Percentiles rank a stretch among this genome's conserved stretches.
These are phyloP conservation scores for Eudyptes chrysolophus DNA, from an alignment of 2,113 vertebrate genomes.

Conservation along the genomic window DNA sequence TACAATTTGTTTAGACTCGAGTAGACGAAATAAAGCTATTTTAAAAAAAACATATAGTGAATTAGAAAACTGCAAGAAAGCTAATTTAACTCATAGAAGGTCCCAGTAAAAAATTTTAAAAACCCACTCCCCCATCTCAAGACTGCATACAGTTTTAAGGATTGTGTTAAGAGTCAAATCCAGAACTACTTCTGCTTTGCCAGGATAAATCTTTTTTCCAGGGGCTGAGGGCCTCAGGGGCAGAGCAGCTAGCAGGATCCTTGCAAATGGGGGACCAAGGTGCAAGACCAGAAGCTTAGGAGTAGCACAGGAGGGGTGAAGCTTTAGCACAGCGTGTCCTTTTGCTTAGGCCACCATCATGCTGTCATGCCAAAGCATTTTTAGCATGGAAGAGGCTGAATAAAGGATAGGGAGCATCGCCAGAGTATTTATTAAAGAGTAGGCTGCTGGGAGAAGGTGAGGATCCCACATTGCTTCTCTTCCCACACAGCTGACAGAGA, in stretches of 20 bases:
- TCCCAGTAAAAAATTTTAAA: not conserved
- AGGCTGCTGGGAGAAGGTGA: not conserved
- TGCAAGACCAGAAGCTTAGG: not conserved
- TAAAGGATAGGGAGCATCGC: not conserved
- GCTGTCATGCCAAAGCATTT: not conserved
- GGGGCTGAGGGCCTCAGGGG: not conserved
- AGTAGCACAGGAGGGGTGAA: not conserved
- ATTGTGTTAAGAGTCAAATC: not conserved
- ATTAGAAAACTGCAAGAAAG: not conserved
- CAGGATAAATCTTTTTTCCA: not conserved
- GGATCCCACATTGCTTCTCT: not conserved
- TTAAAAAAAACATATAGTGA: not conserved
- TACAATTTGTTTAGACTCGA: constrained; percentile 54
- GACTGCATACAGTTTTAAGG: not conserved
- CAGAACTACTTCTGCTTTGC: not conserved
- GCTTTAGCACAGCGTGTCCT: not conserved
- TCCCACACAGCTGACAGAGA: not conserved
- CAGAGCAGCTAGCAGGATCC: not conserved
- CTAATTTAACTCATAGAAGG: not conserved
- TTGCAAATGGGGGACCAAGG: not conserved
- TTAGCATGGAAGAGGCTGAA: not conserved
- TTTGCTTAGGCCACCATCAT: not conserved
- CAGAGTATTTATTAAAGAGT: not conserved
- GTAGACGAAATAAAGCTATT: constrained; percentile 41
- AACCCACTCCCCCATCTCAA: not conserved